phyloP scores from a whole-genome alignment of 1,140 invertebrate genomes.

The Danaus plexippus region DNA sequence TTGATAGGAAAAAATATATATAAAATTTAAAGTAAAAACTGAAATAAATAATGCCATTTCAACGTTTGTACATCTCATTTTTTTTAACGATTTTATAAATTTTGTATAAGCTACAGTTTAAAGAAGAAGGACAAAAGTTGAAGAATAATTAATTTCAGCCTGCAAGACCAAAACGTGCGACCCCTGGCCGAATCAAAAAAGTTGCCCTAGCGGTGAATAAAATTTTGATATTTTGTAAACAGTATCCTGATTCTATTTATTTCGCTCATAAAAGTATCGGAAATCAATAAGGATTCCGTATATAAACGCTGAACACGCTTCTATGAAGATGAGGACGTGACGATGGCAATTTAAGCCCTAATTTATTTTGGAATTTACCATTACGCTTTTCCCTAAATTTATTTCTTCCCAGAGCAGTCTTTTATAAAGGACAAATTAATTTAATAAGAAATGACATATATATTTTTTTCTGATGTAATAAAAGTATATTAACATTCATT shows the following conservation, averaged over 20 bases:
- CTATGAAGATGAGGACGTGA: constrained; percentile 23
- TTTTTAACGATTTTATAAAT: no score
- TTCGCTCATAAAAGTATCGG: constrained; percentile 19
- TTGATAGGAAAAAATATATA: no score
- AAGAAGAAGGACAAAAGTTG: no score
- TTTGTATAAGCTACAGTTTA: no score
- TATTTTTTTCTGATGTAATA: constrained; percentile 1
- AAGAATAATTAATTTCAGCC: no score
- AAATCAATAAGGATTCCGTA: constrained; percentile 25
- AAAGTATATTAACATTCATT: constrained; percentile 6
- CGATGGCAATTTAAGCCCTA: constrained; percentile 20
- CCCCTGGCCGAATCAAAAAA: no score
- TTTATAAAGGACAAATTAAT: no score
- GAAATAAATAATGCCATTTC: no score
- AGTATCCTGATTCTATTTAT: constrained; percentile 24
- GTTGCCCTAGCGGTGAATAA: constrained; percentile 1
- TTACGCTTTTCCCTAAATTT: constrained; percentile 14
- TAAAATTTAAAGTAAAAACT: no score
- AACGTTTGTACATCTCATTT: no score
- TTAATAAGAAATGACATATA: constrained; percentile 4
- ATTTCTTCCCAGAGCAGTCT: constrained; percentile 1
- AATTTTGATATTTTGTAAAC: constrained; percentile 20
- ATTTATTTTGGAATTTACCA: constrained; percentile 20
- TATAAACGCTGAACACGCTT: constrained; percentile 22
- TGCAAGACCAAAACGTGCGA: no score